These are phyloP conservation scores for Chroicocephalus ridibundus DNA, from an alignment of 2,113 vertebrate species.

Conservation along the genomic window DNA sequence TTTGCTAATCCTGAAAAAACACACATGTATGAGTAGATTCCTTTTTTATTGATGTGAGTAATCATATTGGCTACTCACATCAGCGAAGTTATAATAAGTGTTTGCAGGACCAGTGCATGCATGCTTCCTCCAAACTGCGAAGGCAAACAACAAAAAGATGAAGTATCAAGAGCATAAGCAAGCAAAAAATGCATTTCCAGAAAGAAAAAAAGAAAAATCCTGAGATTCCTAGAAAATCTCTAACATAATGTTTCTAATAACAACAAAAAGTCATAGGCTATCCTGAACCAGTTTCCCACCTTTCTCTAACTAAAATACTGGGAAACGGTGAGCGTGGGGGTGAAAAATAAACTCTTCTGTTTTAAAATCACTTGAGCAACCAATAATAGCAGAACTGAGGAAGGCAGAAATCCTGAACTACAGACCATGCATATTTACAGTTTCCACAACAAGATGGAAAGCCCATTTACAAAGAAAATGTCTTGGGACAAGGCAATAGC, in stretches of 20 bases:
- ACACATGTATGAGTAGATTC: not conserved
- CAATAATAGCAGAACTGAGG: not conserved
- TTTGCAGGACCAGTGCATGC: not conserved
- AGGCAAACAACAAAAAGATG: not conserved
- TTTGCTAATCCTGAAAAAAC: not conserved
- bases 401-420: not conserved
- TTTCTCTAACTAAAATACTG: not conserved
- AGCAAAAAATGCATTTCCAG: not conserved
- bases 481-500: constrained; percentile 12
- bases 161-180: not conserved
- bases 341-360: not conserved
- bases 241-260: not conserved
- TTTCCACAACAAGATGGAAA: constrained; percentile 29
- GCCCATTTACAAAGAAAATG: constrained; percentile 3
- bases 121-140: not conserved
- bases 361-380: not conserved
- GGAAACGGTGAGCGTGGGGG: not conserved
- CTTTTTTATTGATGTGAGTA: not conserved
- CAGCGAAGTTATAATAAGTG: not conserved
- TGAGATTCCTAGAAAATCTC: not conserved
- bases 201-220: not conserved
- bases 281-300: not conserved
- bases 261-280: not conserved
- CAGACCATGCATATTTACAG: not conserved
- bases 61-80: not conserved